These are phyloP conservation scores for Parauchenoglanis ngamensis DNA, from an alignment of 2,797 vertebrate genomes.

Conservation along the genomic window DNA sequence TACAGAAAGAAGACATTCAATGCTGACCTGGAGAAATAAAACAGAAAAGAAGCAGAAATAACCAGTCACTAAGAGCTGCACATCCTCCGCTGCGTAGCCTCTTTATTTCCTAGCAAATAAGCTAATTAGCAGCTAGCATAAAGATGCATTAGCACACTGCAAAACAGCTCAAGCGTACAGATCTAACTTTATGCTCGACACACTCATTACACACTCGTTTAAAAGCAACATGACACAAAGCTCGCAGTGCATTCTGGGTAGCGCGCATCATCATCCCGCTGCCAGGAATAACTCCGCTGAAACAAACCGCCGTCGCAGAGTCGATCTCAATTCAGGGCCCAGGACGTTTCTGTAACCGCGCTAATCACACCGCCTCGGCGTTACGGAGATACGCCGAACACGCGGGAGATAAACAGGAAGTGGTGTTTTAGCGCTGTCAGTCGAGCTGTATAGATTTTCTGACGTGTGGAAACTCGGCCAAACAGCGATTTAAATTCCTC, in stretches of 20 bases:
- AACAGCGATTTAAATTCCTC: constrained; percentile 11
- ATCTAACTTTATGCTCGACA: background rate
- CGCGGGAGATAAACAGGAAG: constrained; percentile 26
- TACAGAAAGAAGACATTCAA: background rate
- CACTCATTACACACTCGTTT: background rate
- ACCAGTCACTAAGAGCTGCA: background rate
- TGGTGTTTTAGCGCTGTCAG: constrained; percentile 24
- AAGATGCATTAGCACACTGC: background rate
- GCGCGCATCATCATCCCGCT: background rate
- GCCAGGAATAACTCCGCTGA: background rate
- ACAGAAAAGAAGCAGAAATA: background rate
- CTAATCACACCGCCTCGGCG: background rate
- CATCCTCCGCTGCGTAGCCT: background rate
- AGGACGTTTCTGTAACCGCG: background rate
- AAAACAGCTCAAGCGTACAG: background rate
- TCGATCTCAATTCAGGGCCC: background rate
- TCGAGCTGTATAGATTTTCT: background rate
- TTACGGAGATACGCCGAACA: background rate
- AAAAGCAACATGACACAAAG: background rate
- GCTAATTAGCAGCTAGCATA: background rate
- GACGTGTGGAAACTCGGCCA: constrained; percentile 17
- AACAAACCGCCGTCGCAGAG: background rate
- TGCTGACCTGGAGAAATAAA: background rate
- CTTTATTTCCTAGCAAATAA: background rate
- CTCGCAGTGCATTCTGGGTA: constrained; percentile 6